phyloP scores from a whole-genome alignment of 2,113 vertebrate genomes.

The Mirounga angustirostris region DNA sequence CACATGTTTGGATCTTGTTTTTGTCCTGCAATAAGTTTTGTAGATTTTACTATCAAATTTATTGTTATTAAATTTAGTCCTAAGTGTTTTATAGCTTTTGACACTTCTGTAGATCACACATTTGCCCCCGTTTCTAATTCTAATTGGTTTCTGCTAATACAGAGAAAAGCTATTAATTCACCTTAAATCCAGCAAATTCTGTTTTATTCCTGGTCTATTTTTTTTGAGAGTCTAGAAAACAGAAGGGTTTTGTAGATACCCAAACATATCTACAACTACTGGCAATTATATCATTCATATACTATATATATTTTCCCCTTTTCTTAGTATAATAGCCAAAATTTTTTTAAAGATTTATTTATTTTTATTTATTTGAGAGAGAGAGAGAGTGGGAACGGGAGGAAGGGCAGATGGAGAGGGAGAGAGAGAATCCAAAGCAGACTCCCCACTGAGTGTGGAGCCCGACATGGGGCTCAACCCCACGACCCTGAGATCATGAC shows the following conservation, averaged over 20 bases:
- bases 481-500: too few relatives aligned
- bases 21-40: neutral
- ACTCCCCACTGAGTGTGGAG: too few relatives aligned
- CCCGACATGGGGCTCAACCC: too few relatives aligned
- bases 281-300: neutral
- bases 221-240: neutral
- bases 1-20: neutral
- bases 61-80: neutral
- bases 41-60: neutral
- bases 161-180: neutral
- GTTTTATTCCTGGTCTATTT: neutral
- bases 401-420: too few relatives aligned
- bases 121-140: neutral
- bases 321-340: neutral
- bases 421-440: too few relatives aligned
- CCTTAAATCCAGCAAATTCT: neutral
- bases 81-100: neutral
- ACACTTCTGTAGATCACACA: neutral
- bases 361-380: too few relatives aligned
- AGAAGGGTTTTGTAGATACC: neutral
- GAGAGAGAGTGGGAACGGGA: too few relatives aligned
- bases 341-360: neutral
- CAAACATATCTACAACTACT: neutral
- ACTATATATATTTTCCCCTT: neutral
- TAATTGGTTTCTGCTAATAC: neutral